These are phyloP conservation scores for Agelastica alni DNA, from an alignment of 2,888 invertebrate genomes.

Conservation along the genomic window DNA sequence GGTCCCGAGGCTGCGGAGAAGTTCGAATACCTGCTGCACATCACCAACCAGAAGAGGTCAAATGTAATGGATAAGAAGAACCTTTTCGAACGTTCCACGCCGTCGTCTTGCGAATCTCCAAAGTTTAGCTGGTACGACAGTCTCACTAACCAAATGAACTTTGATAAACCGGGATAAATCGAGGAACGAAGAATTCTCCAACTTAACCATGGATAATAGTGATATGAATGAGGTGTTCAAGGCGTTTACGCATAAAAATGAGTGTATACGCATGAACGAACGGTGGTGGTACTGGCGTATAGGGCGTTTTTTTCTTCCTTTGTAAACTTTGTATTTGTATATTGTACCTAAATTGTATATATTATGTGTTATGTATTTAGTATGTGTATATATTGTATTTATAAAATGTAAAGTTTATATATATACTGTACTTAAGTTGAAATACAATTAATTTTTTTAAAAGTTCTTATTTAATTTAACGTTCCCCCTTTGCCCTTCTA, in stretches of 20 bases:
- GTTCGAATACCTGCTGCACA: constrained; percentile 55
- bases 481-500: too few species aligned
- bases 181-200: constrained; percentile 51
- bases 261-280: constrained; percentile 51
- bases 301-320: too few species aligned
- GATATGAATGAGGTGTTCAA: constrained; percentile 46
- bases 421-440: too few species aligned
- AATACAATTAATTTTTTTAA: too few species aligned
- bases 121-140: constrained; percentile 51
- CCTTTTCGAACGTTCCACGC: constrained; percentile 41
- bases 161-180: constrained; percentile 52
- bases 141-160: constrained; percentile 50
- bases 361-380: too few species aligned
- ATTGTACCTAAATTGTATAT: too few species aligned
- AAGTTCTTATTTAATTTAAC: too few species aligned
- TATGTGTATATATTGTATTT: too few species aligned
- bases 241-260: constrained; percentile 50
- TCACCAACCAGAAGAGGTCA: constrained; percentile 44
- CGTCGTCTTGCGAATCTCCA: constrained; percentile 45
- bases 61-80: constrained; percentile 40
- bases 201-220: constrained; percentile 45
- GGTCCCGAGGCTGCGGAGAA: constrained; percentile 64
- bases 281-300: too few species aligned
- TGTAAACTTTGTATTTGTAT: too few species aligned
- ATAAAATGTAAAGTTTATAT: too few species aligned